Evolutionary conservation across 2,113 vertebrate genomes (phyloP).

Genomic region (Anolis carolinensis): DNA sequence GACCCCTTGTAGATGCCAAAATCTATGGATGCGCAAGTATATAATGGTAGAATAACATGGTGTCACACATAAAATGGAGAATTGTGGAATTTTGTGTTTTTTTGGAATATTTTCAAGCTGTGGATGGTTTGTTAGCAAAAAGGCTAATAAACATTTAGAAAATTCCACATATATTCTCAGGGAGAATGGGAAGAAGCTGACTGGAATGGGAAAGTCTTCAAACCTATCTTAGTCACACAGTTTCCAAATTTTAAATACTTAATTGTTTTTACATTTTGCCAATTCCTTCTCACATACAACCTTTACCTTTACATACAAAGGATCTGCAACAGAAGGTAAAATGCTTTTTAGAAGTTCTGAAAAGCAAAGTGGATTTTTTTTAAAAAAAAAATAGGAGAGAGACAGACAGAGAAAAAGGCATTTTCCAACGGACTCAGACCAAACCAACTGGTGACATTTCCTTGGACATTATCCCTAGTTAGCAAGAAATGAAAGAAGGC

Average conservation of each 20-base stretch:
- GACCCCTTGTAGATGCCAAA: no score
- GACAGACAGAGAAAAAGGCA: background rate
- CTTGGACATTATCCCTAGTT: constrained; percentile 18
- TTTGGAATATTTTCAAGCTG: no score
- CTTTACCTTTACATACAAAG: background rate
- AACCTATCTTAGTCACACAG: background rate
- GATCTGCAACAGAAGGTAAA: constrained; percentile 13
- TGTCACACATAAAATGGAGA: no score
- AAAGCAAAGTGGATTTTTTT: constrained; percentile 54
- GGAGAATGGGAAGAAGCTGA: background rate
- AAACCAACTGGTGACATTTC: constrained; percentile 67
- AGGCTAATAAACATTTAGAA: constrained; percentile 33
- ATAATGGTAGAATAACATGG: no score
- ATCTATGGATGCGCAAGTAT: no score
- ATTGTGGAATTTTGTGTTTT: no score
- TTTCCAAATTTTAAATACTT: background rate
- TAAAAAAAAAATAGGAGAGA: constrained; percentile 11
- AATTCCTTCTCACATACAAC: background rate
- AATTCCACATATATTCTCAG: background rate
- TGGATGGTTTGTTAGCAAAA: constrained; percentile 53
- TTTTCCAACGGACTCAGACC: constrained; percentile 54
- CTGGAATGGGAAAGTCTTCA: background rate
- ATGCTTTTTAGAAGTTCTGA: constrained; percentile 55
- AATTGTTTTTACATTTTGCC: background rate
- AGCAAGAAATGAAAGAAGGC: constrained; percentile 47